Percentiles rank a stretch among this genome's conserved stretches.
These are phyloP conservation scores for Copsychus sechellarum DNA, from an alignment of 2,113 vertebrate species.

Conservation along the genomic window DNA sequence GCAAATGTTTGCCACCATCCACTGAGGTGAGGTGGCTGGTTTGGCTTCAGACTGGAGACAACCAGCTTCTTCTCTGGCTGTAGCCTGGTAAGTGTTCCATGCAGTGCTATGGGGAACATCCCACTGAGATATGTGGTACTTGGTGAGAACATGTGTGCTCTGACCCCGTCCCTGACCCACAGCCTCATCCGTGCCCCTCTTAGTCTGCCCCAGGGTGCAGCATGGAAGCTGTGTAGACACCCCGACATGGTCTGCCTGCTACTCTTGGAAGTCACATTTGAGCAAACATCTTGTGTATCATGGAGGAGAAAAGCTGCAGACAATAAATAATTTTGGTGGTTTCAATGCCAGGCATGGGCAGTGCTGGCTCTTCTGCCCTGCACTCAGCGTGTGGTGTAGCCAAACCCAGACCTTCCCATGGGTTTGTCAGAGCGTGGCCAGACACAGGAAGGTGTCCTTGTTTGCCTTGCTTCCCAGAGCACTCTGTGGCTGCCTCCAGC, in stretches of 20 bases:
- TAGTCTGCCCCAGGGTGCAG: background rate
- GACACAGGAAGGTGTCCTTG: background rate
- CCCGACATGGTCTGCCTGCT: background rate
- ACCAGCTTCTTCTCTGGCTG: background rate
- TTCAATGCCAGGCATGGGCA: background rate
- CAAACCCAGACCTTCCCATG: background rate
- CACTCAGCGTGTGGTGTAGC: rapidly evolving
- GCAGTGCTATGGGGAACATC: background rate
- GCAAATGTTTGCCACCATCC: background rate
- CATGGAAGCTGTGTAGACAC: background rate
- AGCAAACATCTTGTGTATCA: background rate
- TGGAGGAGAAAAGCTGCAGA: background rate
- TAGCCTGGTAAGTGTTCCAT: background rate
- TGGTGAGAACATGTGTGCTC: background rate
- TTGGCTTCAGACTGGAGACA: background rate
- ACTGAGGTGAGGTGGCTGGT: background rate
- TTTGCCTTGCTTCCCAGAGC: background rate
- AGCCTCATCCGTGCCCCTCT: background rate
- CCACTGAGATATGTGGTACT: background rate
- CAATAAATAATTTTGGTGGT: background rate
- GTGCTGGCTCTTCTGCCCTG: background rate
- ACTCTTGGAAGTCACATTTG: background rate
- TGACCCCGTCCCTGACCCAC: rapidly evolving
- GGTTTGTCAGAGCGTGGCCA: rapidly evolving
- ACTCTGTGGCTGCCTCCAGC: background rate